Conservation (phyloP, 1,140 invertebrate species). For the Sitodiplosis mosellana region DNA sequence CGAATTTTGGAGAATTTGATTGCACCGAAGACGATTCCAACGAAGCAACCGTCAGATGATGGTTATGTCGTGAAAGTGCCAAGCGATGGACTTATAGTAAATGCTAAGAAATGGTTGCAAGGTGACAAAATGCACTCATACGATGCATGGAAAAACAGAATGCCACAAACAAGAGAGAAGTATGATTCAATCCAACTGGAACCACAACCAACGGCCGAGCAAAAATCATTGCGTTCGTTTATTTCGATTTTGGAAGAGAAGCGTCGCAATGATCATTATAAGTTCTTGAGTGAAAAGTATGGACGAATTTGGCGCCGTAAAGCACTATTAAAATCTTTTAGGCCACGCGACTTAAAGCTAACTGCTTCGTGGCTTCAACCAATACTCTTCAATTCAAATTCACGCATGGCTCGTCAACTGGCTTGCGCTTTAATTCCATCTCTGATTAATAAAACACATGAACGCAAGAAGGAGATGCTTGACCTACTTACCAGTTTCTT, state of each 20-base stretch:
- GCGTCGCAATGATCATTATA: constrained; percentile 24
- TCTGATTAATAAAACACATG: constrained; percentile 42
- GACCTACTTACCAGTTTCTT: constrained; percentile 78
- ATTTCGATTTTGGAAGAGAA: constrained; percentile 7
- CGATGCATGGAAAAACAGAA: constrained; percentile 38
- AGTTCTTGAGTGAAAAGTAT: constrained; percentile 64
- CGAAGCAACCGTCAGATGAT: constrained; percentile 24
- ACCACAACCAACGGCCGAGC: constrained; percentile 1
- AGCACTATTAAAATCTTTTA: constrained; percentile 9
- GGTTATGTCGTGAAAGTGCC: constrained; percentile 29
- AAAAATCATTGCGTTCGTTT: constrained; percentile 6
- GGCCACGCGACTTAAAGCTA: constrained; percentile 14
- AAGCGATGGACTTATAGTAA: constrained; percentile 46
- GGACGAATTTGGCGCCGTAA: constrained; percentile 36
- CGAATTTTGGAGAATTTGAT: constrained; percentile 66
- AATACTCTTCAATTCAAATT: constrained; percentile 80
- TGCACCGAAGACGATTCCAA: constrained; percentile 32
- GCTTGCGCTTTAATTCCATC: constrained; percentile 77
- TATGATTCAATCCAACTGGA: not conserved
- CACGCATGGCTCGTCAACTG: constrained; percentile 67
- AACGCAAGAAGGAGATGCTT: constrained; percentile 38
- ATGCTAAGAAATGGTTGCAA: constrained; percentile 55
- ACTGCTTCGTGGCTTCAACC: constrained; percentile 64
- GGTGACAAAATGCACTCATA: constrained; percentile 55
- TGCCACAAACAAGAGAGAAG: constrained; percentile 8